Base-by-base conservation (phyloP, 2,888 invertebrate species). In the Mythimna vitellina region DNA sequence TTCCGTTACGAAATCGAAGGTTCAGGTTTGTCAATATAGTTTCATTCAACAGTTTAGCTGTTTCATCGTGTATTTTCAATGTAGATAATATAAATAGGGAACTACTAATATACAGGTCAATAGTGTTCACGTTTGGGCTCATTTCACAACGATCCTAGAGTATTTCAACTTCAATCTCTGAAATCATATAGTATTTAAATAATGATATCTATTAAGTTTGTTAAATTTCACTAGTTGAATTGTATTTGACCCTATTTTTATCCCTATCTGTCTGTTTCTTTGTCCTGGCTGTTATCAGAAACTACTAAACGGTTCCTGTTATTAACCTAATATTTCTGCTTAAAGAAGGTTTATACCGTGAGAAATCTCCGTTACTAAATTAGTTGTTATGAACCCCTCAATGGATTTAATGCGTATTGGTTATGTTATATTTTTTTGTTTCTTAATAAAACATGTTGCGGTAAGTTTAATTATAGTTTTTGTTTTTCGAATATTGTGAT, bases 1-100 rank as follows among this genome's bases (percentile, higher is more conserved):
- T 74, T 82, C 88, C 86, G 83, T 54, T 32, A 25, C 65, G 4
- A 61, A 73, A 87, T 83, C 79, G 86, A 86, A 86, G 86, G 85
- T 70, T 78, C 62, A 49, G 53, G 53, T 46, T 78, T 71, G 25
- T 17, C 29, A 70, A 77, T 70, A 78, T 57, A 56, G 38, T 49
- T 60, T 60, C 69, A 74, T 72, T 76, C 66, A 76, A 65, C 12
- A 51, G 29, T 83, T 87, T 74, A 54, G 87, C 84, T 67, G 71
- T 80, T 71, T 86, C 86, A 87, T 85, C 70, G 25, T 38, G 35
- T 70, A 57, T 64, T 67, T 54, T 29, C 14, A 29, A 66, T 67
- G 29, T 65, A 46, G 70, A 67, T 72, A 38, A 73, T 86, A 86
- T 86, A 86, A 79, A 87, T 81, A 73, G 64, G 51, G 22, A 46